These are phyloP conservation scores for Pelodiscus sinensis DNA, from an alignment of 2,113 vertebrate genomes.

Conservation along the genomic window DNA sequence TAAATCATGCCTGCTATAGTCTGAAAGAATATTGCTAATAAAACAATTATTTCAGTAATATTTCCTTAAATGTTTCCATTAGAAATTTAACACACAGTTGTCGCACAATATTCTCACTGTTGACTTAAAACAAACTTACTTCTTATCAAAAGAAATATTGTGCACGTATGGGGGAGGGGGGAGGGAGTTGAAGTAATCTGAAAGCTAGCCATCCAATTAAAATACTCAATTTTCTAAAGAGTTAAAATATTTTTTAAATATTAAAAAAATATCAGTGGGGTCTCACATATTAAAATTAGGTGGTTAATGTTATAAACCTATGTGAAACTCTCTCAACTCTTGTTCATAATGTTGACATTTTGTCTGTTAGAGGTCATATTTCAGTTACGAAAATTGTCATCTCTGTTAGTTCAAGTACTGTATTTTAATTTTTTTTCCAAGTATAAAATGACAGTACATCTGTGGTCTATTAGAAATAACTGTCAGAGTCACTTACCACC, in stretches of 20 bases:
- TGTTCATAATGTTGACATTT: neutral
- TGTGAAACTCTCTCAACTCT: neutral
- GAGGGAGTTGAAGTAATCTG: neutral
- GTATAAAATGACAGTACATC: conserved; percentile 77
- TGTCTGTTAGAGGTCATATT: conserved; percentile 40
- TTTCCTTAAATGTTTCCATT: conserved; percentile 7
- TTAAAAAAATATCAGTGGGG: neutral
- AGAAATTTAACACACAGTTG: neutral
- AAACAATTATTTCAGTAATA: neutral
- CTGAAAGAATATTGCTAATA: neutral
- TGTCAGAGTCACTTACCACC: conserved; percentile 77
- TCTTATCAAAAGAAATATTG: neutral
- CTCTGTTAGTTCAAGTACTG: neutral
- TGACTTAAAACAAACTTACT: neutral
- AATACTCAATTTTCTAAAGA: neutral
- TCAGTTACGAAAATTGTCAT: conserved; percentile 57
- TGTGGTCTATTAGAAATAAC: conserved; percentile 61
- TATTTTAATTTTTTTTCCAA: conserved; percentile 78
- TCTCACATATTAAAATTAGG: neutral
- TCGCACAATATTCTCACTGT: neutral
- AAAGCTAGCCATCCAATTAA: neutral
- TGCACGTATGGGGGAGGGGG: neutral
- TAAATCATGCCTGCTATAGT: neutral
- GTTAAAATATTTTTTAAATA: neutral
- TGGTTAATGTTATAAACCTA: neutral